Base-by-base conservation (phyloP, 1,140 invertebrate species). In the Parasteatoda tepidariorum region DNA sequence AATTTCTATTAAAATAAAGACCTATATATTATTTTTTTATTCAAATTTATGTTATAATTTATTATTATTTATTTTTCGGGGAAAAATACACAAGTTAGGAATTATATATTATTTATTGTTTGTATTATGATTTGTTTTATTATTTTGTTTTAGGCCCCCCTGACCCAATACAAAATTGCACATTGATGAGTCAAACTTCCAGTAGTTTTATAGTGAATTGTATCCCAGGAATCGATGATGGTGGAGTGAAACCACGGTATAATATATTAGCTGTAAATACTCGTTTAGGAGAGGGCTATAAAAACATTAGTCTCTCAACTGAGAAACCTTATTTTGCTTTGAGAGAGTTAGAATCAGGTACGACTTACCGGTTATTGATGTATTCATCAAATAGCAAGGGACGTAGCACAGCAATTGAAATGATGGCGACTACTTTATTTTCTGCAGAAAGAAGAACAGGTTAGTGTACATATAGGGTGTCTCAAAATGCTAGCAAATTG, bases 191-290 rank as follows among this genome's bases (percentile, higher is more conserved):
- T 55, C 34, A 48, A 22, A 64, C 81, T 54, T 59, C 81, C n/a
- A 38, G 33, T 24, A 73, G 30, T 57, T 64, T 83, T 38, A 31
- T 30, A 4, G 57, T 83, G 26, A 73, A 73, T 34, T 83, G 81
- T 28, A 83, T 92, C 55, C 92, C 94, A 0, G 94, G 94, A 28
- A 38, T 73, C 3, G 92, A 93, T 86, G 94, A 95, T 86, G 95
- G 95, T 15, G 95, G 95, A 7, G 90, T 95, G 30, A 91, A 93
- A 26, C 95, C 96, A 88, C 92, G 92, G 87, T 96, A 96, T 88
- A 90, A 95, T 64, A 89, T 96, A 66, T 94, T 96, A 89, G 93
- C 95, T 61, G 91, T 93, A 81, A 93, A 94, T 87, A n/a, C 74
- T 2, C 57, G 31, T 6, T 55, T 76, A 59, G 28, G n/a, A 22